These are phyloP conservation scores for Drosophila murphyi DNA, from an alignment of 1,140 invertebrate species.

Conservation along the genomic window DNA sequence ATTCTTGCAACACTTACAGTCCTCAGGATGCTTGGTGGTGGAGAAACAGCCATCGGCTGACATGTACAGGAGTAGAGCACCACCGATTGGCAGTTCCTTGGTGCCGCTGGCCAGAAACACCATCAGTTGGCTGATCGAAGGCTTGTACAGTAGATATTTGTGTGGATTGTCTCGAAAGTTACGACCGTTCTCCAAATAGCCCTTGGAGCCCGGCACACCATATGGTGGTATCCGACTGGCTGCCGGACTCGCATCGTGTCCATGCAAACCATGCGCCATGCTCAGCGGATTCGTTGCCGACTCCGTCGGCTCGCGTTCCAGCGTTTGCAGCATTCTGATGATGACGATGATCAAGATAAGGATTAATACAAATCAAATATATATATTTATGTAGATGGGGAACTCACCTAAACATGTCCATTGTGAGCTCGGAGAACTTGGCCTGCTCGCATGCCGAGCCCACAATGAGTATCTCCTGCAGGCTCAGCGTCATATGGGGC, in stretches of 20 bases:
- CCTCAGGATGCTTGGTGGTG: slow-evolving; percentile 94
- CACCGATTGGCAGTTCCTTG: slow-evolving; percentile 96
- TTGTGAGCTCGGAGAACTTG: slow-evolving; percentile 98
- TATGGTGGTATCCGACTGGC: slow-evolving; percentile 90
- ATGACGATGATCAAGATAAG: no score
- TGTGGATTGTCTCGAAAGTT: slow-evolving; percentile 96
- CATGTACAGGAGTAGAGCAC: slow-evolving; percentile 95
- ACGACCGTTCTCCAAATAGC: slow-evolving; percentile 90
- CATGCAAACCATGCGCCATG: slow-evolving; percentile 85
- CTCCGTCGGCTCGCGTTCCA: slow-evolving; percentile 96
- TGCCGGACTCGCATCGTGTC: slow-evolving; percentile 92
- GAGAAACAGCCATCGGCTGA: slow-evolving; percentile 97
- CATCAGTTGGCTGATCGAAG: slow-evolving; percentile 96
- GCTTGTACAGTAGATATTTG: slow-evolving; percentile 98
- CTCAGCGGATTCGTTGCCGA: slow-evolving; percentile 85
- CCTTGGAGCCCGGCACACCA: slow-evolving; percentile 86
- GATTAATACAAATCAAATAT: no score
- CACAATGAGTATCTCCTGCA: slow-evolving; percentile 98
- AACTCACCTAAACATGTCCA: slow-evolving; percentile 95
- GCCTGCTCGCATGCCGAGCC: slow-evolving; percentile 97
- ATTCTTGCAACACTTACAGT: slow-evolving; percentile 88
- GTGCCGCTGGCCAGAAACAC: slow-evolving; percentile 97
- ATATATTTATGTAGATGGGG: no score
- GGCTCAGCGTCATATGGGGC: slow-evolving; percentile 92
- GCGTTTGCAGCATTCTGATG: slow-evolving; percentile 94